These are phyloP conservation scores for Idaea dimidiata DNA, from an alignment of 2,888 invertebrate genomes.

Conservation along the genomic window DNA sequence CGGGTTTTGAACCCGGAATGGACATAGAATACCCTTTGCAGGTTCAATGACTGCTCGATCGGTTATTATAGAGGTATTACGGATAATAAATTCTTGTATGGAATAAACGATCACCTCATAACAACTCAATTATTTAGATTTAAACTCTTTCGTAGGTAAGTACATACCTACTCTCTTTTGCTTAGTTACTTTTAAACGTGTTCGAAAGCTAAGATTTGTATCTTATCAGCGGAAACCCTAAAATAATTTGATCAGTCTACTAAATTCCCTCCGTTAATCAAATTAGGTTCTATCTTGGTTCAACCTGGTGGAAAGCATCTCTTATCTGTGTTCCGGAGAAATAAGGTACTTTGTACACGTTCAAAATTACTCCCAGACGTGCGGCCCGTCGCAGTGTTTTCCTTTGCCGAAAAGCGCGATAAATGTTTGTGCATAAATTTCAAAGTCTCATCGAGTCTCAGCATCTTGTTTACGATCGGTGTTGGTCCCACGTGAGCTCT, in stretches of 20 bases:
- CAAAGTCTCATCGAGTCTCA: constrained; percentile 43
- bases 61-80: background rate
- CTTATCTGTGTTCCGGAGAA: constrained; percentile 28
- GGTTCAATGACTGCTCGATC: background rate
- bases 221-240: background rate
- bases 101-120: background rate
- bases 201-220: background rate
- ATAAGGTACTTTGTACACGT: constrained; percentile 36
- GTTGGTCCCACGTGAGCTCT: constrained; percentile 38
- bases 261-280: background rate
- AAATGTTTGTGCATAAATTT: constrained; percentile 58
- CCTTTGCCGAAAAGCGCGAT: constrained; percentile 45
- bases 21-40: background rate
- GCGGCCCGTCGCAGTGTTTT: constrained; percentile 33
- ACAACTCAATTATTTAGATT: background rate
- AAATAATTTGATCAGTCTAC: background rate
- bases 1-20: background rate
- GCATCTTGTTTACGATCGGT: constrained; percentile 38
- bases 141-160: too few relatives aligned
- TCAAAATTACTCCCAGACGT: constrained; percentile 38
- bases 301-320: constrained; percentile 20
- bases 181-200: background rate
- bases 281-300: background rate
- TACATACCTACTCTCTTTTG: too few relatives aligned
- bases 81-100: background rate